Percentiles rank a stretch among this genome's conserved stretches.
Evolutionary conservation across 2,113 vertebrate genomes (phyloP).

Genomic region (Plectropomus leopardus): DNA sequence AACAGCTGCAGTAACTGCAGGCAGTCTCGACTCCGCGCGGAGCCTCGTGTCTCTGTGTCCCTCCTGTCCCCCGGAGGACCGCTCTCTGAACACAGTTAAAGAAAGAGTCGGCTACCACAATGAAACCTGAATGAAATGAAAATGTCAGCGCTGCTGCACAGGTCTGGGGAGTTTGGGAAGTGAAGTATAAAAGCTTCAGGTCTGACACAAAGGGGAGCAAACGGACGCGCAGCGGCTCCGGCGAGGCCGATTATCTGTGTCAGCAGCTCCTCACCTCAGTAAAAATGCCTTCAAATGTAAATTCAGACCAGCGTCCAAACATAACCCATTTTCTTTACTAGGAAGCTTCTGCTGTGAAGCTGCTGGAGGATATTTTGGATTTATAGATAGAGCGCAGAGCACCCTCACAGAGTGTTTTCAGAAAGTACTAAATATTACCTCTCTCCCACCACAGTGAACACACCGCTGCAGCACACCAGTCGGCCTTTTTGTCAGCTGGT

Average conservation of each 20-base stretch:
- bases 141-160: background rate
- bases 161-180: background rate
- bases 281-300: background rate
- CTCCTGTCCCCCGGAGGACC: background rate
- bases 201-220: background rate
- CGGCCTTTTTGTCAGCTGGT: too few species aligned
- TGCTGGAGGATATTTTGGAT: background rate
- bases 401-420: too few species aligned
- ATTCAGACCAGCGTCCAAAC: background rate
- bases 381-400: too few species aligned
- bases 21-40: too few species aligned
- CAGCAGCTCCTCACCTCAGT: background rate
- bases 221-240: background rate
- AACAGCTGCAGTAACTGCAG: conserved; percentile 5
- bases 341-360: too few species aligned
- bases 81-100: background rate
- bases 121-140: background rate
- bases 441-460: too few species aligned
- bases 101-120: background rate
- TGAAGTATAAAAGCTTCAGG: background rate
- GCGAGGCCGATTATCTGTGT: background rate
- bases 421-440: too few species aligned
- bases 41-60: background rate
- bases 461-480: too few species aligned
- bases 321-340: background rate